Evolutionary conservation across 2,888 invertebrate genomes (phyloP).

Genomic region (Chymomyza caudatula): DNA sequence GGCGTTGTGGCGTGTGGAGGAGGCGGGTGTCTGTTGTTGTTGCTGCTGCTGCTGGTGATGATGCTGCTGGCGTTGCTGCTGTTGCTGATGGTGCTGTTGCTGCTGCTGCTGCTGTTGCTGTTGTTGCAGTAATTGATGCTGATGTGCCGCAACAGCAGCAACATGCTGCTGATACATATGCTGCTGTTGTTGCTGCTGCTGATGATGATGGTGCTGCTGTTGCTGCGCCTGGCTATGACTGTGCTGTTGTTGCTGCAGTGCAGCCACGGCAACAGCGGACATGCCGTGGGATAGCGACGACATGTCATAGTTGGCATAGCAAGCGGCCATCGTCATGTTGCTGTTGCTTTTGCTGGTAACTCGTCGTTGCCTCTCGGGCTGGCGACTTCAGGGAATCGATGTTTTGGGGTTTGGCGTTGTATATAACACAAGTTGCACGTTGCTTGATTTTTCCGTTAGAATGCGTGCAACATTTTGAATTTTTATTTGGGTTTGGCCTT

Average conservation of each 20-base stretch:
- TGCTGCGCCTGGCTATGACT: conserved; percentile 47
- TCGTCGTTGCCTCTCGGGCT: conserved; percentile 2
- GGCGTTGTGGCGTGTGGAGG: conserved; percentile 44
- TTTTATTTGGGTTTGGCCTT: conserved; percentile 24
- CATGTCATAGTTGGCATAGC: conserved; percentile 78
- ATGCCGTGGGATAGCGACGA: conserved; percentile 75
- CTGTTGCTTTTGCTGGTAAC: conserved; percentile 11
- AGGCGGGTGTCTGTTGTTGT: conserved; percentile 37
- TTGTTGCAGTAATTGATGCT: conserved; percentile 56
- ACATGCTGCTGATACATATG: conserved; percentile 57
- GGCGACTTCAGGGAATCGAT: conserved; percentile 15
- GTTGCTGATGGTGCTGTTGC: conserved; percentile 46
- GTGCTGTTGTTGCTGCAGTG: conserved; percentile 60
- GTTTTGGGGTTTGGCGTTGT: conserved; percentile 12
- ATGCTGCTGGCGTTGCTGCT: conserved; percentile 43
- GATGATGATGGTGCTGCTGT: conserved; percentile 42
- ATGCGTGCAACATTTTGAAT: conserved; percentile 2
- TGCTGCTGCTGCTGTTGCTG: conserved; percentile 54
- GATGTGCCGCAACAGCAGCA: conserved; percentile 58
- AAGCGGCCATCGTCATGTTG: conserved; percentile 78
- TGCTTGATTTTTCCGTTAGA: neutral
- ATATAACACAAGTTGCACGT: neutral
- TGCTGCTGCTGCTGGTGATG: conserved; percentile 47
- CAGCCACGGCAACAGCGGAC: conserved; percentile 56
- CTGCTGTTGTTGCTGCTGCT: conserved; percentile 45